Conservation (phyloP, 1,140 invertebrate species). For the Drosophila tsacasi region DNA sequence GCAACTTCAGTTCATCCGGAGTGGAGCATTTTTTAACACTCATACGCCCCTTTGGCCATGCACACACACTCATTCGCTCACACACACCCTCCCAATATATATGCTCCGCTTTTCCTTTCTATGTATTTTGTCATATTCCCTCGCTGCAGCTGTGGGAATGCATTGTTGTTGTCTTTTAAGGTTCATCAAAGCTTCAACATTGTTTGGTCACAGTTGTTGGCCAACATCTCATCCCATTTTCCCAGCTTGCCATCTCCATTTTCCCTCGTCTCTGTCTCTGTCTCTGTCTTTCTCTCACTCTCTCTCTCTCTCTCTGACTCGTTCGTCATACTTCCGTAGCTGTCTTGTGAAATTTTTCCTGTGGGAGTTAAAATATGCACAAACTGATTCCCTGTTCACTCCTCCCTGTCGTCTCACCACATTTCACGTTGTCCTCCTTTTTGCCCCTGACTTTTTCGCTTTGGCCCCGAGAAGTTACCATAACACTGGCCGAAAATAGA, state of each 20-base stretch:
- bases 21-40: constrained; percentile 81
- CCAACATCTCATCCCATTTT: constrained; percentile 40
- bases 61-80: constrained; percentile 24
- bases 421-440: constrained; percentile 5
- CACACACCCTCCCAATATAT: background rate
- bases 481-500: constrained; percentile 5
- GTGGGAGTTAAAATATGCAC: constrained; percentile 82
- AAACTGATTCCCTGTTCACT: constrained; percentile 52
- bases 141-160: constrained; percentile 34
- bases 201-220: constrained; percentile 82
- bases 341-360: constrained; percentile 83
- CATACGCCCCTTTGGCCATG: constrained; percentile 75
- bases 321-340: constrained; percentile 75
- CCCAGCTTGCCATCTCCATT: background rate
- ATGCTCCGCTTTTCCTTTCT: constrained; percentile 11
- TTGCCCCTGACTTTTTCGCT: constrained; percentile 68
- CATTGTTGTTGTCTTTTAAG: constrained; percentile 71
- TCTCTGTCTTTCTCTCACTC: constrained; percentile 7
- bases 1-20: constrained; percentile 75
- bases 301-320: constrained; percentile 14
- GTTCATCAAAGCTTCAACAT: constrained; percentile 83
- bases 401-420: background rate
- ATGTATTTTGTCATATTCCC: constrained; percentile 79
- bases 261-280: background rate
- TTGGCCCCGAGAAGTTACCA: constrained; percentile 25